Conservation (phyloP, 2,113 vertebrate species). For the Pardalotus punctatus region DNA sequence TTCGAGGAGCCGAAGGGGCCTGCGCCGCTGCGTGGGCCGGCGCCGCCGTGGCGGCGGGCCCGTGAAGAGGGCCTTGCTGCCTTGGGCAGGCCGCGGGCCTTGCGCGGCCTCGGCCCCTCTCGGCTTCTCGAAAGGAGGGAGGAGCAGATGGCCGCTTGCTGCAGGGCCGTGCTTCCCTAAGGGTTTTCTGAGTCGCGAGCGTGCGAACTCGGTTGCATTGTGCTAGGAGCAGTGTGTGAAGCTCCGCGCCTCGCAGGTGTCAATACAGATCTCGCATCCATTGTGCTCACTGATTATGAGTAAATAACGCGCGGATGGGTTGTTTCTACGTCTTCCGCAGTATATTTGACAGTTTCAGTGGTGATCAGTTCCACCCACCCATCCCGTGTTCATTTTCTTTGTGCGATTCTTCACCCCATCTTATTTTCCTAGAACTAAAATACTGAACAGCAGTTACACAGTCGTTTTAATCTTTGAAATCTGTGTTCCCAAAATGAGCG, state of each 20-base stretch:
- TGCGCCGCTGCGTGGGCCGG: background rate
- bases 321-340: fast-evolving
- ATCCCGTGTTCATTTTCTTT: background rate
- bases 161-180: background rate
- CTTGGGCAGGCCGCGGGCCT: background rate
- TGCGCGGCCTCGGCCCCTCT: background rate
- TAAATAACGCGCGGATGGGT: background rate
- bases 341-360: background rate
- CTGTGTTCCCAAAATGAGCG: background rate
- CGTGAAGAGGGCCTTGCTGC: background rate
- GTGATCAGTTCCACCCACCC: background rate
- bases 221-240: background rate
- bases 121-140: background rate
- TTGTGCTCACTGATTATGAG: background rate
- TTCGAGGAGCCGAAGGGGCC: background rate
- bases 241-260: background rate
- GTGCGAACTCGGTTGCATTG: background rate
- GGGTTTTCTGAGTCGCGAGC: background rate
- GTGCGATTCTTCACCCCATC: background rate
- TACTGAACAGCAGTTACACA: background rate
- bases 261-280: background rate
- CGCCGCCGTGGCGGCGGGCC: background rate
- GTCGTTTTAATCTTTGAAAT: background rate
- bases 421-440: background rate
- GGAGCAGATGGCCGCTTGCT: background rate